phyloP scores from a whole-genome alignment of 2,113 vertebrate genomes.

The Corynorhinus townsendii region DNA sequence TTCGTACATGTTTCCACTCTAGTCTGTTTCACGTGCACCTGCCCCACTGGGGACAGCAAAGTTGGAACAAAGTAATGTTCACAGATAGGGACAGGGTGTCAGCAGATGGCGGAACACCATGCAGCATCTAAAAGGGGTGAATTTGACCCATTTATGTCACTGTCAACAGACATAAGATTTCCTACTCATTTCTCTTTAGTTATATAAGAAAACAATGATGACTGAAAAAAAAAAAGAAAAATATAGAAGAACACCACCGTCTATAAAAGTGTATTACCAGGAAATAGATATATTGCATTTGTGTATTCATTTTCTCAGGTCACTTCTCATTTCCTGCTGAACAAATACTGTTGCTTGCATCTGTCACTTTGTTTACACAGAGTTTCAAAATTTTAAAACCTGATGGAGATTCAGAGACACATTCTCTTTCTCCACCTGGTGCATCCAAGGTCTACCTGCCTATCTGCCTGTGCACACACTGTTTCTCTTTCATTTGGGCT shows the following conservation, averaged over 20 bases:
- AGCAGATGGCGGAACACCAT: neutral
- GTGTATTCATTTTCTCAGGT: too few species aligned
- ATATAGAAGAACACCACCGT: neutral
- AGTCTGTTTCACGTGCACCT: neutral
- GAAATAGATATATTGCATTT: too few species aligned
- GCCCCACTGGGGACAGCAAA: neutral
- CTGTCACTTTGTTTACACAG: neutral
- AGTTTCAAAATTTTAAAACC: too few species aligned
- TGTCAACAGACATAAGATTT: neutral
- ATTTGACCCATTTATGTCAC: too few species aligned
- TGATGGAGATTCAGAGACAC: neutral
- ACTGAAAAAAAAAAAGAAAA: neutral
- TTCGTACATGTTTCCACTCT: neutral
- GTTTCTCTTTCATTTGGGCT: neutral
- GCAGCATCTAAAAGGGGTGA: neutral
- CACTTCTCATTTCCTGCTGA: neutral
- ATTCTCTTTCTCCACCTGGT: fast-evolving
- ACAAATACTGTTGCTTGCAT: neutral
- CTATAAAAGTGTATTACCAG: too few species aligned
- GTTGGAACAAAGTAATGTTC: neutral
- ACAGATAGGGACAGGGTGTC: neutral
- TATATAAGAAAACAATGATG: neutral
- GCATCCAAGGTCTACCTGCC: fast-evolving
- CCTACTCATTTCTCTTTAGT: too few species aligned
- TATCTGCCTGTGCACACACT: fast-evolving